Conservation (phyloP, 2,113 vertebrate species). For the Equus przewalskii region DNA sequence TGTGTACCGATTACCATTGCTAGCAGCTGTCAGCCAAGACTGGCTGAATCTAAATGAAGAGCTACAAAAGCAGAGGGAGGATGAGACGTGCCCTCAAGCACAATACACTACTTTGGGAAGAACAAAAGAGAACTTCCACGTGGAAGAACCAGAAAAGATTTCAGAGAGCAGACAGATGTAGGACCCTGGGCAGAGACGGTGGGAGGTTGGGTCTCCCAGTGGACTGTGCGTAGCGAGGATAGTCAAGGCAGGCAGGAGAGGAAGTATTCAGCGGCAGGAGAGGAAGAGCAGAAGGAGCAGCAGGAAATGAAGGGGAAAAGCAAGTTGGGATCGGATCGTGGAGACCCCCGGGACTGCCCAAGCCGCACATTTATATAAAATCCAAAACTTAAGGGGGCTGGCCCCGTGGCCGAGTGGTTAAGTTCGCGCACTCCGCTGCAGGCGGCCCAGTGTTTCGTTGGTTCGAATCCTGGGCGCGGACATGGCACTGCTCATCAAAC, state of each 20-base stretch:
- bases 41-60: background rate
- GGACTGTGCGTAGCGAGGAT: background rate
- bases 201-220: background rate
- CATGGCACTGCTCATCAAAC: too few species aligned
- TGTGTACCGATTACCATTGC: background rate
- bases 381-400: background rate
- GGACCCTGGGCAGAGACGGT: fast-evolving
- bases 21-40: background rate
- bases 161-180: background rate
- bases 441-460: too few species aligned
- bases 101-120: background rate
- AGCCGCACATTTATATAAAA: background rate
- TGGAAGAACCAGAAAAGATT: background rate
- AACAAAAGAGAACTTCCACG: background rate
- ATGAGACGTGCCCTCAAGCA: too few species aligned
- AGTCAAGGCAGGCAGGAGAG: too few species aligned
- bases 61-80: background rate
- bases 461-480: too few species aligned
- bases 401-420: too few species aligned
- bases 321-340: background rate
- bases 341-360: background rate
- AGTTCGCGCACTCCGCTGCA: too few species aligned
- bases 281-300: background rate
- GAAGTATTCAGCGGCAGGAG: background rate
- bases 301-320: background rate